Conservation (phyloP, 1,140 invertebrate genomes). For the Drosophila pseudoobscura region DNA sequence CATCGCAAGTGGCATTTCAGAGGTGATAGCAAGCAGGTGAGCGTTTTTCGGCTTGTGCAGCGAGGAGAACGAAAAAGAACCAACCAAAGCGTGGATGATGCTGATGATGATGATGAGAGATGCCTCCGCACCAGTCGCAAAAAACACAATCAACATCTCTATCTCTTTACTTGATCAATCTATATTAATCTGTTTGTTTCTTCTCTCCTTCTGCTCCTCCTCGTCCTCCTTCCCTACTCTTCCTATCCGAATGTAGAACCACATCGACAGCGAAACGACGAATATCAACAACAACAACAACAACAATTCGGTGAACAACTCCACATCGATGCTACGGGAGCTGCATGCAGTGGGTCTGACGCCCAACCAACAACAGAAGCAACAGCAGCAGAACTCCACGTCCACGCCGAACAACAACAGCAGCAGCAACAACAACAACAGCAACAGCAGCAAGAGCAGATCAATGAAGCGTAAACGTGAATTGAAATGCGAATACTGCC, state of each 20-base stretch:
- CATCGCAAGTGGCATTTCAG: constrained; percentile 84
- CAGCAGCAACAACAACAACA: constrained; percentile 37
- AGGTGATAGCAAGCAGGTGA: constrained; percentile 84
- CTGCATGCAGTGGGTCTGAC: constrained; percentile 82
- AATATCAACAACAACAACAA: constrained; percentile 69
- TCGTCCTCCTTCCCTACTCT: neutral
- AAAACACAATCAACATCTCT: constrained; percentile 65
- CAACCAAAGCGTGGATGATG: constrained; percentile 17
- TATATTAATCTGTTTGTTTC: constrained; percentile 32
- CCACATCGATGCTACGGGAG: constrained; percentile 69
- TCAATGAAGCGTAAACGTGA: constrained; percentile 79
- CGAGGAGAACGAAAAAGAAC: constrained; percentile 58
- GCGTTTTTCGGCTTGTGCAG: constrained; percentile 83
- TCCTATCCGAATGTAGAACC: constrained; percentile 56
- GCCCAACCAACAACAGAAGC: constrained; percentile 67
- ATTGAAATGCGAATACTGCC: constrained; percentile 80
- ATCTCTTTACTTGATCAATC: constrained; percentile 2
- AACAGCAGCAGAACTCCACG: constrained; percentile 23
- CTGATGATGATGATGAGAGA: constrained; percentile 45
- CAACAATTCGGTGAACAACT: constrained; percentile 56
- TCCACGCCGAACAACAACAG: constrained; percentile 9
- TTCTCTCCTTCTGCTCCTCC: neutral
- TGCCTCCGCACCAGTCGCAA: constrained; percentile 83
- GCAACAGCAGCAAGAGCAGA: constrained; percentile 44
- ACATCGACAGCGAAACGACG: constrained; percentile 77